phyloP scores from a whole-genome alignment of 2,797 vertebrate genomes.

The Champsocephalus esox region DNA sequence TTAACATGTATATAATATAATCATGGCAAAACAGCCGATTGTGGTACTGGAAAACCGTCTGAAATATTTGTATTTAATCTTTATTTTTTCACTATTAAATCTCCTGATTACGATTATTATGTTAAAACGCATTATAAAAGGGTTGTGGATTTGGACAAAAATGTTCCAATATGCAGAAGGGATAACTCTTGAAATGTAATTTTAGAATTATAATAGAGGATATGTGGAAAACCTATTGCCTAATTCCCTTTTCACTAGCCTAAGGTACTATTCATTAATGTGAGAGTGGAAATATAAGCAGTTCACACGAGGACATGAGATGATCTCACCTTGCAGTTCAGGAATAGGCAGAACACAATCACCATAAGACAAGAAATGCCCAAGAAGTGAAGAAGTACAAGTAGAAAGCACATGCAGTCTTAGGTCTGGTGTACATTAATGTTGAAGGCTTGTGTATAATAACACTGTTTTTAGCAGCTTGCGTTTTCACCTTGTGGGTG shows the following conservation, averaged over 20 bases:
- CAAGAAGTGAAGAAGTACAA: neutral
- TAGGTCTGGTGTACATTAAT: neutral
- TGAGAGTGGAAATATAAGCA: conserved; percentile 15
- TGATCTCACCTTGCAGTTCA: conserved; percentile 24
- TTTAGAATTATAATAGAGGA: neutral
- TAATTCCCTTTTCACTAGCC: conserved; percentile 28
- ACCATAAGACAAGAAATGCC: neutral
- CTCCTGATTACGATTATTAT: neutral
- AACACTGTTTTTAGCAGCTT: neutral
- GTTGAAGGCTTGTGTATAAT: neutral
- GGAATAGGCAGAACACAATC: conserved; percentile 12
- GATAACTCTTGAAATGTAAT: conserved; percentile 9
- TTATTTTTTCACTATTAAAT: neutral
- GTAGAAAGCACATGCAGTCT: neutral
- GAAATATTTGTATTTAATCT: neutral
- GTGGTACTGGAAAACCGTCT: neutral
- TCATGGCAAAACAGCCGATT: neutral
- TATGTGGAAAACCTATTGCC: neutral
- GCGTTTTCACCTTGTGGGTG: no score
- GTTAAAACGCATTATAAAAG: neutral
- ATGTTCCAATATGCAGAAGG: neutral
- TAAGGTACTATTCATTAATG: conserved; percentile 15
- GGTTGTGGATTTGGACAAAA: neutral
- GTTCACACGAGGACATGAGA: conserved; percentile 16
- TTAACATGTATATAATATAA: neutral